Base-by-base conservation (phyloP, 1,140 invertebrate genomes). In the Teleopsis dalmanni region DNA sequence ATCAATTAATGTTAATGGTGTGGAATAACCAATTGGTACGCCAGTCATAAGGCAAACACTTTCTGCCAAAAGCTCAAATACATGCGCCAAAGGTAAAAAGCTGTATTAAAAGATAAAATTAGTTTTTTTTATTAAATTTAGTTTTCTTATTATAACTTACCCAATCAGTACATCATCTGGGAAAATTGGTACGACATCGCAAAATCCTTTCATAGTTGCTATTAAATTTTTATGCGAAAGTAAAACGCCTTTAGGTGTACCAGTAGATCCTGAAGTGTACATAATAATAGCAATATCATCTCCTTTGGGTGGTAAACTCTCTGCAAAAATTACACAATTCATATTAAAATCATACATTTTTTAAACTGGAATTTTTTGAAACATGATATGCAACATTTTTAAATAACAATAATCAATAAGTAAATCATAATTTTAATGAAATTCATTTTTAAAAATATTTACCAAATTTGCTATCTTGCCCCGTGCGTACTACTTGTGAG, bases 11-110 rank as follows among this genome's bases (percentile, higher is more conserved):
- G 96, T 99, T 19, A 93, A 73, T 0, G 95, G 88, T 0, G 92
- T 93, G 2, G 93, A 96, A 72, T 98, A 99, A 7, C 95, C 96
- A 67, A 99, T 95, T 4, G 85, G 80, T n/a, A 95, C 83, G 22
- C 95, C 96, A n/a, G 76, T 80, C 33, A 85, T 70, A 31, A 86
- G 74, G 58, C 84, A 85, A 11, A 84, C 77, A 55, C 78, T 83
- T 60, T 88, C 87, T 9, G 83, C 82, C 38, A 93, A 78, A 34
- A 99, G 76, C 74, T 99, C 97, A 57, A 98, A 88, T 2, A 99
- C 95, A 74, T 99, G 97, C 34, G 96, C 96, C 38, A 98, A 75
- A 10, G 96, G 96, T 46, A 99, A 76, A 73, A 96, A 99, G 31
- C 55, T 57, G 40, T 14, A 48, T 38, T 21, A 40, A 25, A 11